These are phyloP conservation scores for Patella pellucida DNA, from an alignment of 2,888 invertebrate species.

Conservation along the genomic window DNA sequence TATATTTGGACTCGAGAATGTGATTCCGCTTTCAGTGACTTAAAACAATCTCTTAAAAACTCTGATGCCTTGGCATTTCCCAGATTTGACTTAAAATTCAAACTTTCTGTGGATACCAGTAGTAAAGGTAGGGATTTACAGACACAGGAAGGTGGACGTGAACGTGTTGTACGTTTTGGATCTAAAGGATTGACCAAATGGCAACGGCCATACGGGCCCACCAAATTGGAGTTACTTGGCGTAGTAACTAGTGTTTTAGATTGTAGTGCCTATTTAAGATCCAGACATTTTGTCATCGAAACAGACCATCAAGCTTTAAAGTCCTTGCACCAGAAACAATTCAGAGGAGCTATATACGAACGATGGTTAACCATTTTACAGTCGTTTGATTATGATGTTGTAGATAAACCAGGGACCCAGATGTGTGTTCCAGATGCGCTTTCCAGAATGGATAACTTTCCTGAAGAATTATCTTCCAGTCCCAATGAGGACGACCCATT, in stretches of 20 bases:
- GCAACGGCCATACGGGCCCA: conserved; percentile 17
- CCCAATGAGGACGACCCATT: conserved; percentile 22
- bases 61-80: conserved; percentile 27
- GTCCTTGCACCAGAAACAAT: conserved; percentile 21
- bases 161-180: conserved; percentile 10
- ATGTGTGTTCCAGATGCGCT: conserved; percentile 13
- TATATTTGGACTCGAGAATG: conserved; percentile 25
- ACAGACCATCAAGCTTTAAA: conserved; percentile 21
- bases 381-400: conserved; percentile 13
- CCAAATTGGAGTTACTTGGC: conserved; percentile 22
- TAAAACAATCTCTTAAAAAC: conserved; percentile 17
- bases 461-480: conserved; percentile 15
- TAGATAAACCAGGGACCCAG: conserved; percentile 13
- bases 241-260: conserved; percentile 23
- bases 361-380: conserved; percentile 14
- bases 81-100: conserved; percentile 22
- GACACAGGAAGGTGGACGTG: background rate
- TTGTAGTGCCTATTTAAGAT: conserved; percentile 21
- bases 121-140: conserved; percentile 14
- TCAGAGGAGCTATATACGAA: conserved; percentile 25
- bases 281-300: conserved; percentile 21
- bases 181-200: background rate
- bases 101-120: conserved; percentile 23
- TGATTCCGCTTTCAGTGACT: conserved; percentile 15
- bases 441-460: background rate